These are phyloP conservation scores for Gastrophysa polygoni DNA, from an alignment of 2,888 invertebrate genomes.

Conservation along the genomic window DNA sequence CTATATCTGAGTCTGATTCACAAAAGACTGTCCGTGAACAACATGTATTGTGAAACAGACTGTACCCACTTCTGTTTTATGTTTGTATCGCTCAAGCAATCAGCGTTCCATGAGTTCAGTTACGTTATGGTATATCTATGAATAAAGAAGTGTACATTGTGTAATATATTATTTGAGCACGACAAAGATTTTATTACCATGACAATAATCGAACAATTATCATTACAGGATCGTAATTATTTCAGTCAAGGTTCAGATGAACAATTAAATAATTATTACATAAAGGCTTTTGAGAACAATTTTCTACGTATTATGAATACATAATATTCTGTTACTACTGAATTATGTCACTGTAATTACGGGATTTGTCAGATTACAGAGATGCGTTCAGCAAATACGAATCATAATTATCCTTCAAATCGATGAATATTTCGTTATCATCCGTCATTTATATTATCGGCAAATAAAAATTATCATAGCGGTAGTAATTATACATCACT, in stretches of 20 bases:
- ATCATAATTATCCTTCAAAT: neutral
- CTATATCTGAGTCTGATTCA: too few species aligned
- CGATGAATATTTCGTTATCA: too few species aligned
- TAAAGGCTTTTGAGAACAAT: slow-evolving; percentile 36
- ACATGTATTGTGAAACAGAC: too few species aligned
- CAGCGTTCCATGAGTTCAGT: too few species aligned
- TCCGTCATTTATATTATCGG: too few species aligned
- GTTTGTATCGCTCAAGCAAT: too few species aligned
- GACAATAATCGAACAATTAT: slow-evolving; percentile 33
- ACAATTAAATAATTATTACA: slow-evolving; percentile 41
- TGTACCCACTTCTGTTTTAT: too few species aligned
- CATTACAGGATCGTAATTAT: slow-evolving; percentile 33
- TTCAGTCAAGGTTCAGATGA: slow-evolving; percentile 38
- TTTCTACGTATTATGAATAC: slow-evolving; percentile 34
- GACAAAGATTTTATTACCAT: slow-evolving; percentile 15
- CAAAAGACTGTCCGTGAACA: too few species aligned
- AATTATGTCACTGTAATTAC: neutral
- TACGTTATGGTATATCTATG: too few species aligned
- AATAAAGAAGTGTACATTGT: too few species aligned
- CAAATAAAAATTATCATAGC: too few species aligned
- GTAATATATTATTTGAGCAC: neutral
- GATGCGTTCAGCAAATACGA: neutral
- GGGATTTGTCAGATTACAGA: neutral
- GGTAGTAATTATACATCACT: too few species aligned
- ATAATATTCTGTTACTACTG: neutral